These are phyloP conservation scores for Parazoanthus swiftii DNA, from an alignment of 92 coral and sea anemone genomes.

Conservation along the genomic window DNA sequence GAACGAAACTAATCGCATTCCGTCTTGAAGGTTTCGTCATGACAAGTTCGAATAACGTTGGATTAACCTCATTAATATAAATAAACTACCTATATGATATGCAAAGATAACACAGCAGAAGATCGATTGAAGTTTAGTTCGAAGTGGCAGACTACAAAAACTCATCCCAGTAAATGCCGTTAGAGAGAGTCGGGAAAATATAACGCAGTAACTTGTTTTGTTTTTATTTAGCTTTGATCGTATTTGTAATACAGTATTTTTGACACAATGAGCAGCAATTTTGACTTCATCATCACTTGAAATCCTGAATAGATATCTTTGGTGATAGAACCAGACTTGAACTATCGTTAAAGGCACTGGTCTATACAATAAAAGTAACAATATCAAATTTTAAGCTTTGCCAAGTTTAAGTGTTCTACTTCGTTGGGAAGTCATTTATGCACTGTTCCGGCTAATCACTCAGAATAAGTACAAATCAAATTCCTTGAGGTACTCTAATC, in stretches of 20 bases:
- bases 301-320: not conserved
- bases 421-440: no score
- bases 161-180: not conserved
- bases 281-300: not conserved
- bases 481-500: not conserved
- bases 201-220: no score
- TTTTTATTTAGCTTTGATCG: no score
- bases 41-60: not conserved
- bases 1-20: not conserved
- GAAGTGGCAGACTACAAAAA: not conserved
- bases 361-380: no score
- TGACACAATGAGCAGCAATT: not conserved
- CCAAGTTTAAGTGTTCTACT: no score
- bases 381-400: no score
- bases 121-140: not conserved
- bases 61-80: conserved; percentile 9
- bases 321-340: not conserved
- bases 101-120: not conserved
- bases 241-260: no score
- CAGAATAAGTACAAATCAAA: not conserved
- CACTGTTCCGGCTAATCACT: no score
- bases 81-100: not conserved
- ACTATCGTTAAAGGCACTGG: not conserved
- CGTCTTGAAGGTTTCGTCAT: not conserved
- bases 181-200: not conserved